phyloP scores from a whole-genome alignment of 2,113 vertebrate species.

The Ornithorhynchus anatinus region DNA sequence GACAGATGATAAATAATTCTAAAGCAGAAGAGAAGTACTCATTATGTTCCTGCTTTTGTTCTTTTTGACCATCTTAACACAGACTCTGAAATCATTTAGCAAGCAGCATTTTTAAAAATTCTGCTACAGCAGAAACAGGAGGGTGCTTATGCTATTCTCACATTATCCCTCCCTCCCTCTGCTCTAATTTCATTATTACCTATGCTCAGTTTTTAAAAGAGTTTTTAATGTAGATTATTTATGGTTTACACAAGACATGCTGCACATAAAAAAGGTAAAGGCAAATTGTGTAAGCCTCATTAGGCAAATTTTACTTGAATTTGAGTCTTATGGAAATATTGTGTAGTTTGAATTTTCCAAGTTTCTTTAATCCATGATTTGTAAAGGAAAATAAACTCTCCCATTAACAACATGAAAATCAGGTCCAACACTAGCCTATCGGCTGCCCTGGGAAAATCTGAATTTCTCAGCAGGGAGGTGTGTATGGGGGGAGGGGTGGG shows the following conservation, averaged over 20 bases:
- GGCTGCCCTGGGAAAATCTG: no score
- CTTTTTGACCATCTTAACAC: background rate
- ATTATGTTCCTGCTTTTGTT: constrained; percentile 2
- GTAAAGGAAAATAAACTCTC: constrained; percentile 26
- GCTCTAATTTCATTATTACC: constrained; percentile 22
- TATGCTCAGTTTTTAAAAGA: constrained; percentile 6
- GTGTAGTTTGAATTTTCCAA: constrained; percentile 41
- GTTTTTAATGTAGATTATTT: constrained; percentile 14
- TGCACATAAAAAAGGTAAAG: constrained; percentile 28
- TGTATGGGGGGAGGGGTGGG: no score
- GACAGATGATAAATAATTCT: constrained; percentile 44
- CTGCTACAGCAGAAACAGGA: constrained; percentile 18
- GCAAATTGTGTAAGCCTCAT: constrained; percentile 23
- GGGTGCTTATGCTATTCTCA: background rate
- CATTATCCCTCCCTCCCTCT: constrained; percentile 18
- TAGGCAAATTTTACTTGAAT: constrained; percentile 35
- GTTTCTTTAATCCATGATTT: constrained; percentile 8
- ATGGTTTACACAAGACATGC: constrained; percentile 35
- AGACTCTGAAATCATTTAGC: constrained; percentile 33
- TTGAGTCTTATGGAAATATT: constrained; percentile 44
- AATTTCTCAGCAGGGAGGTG: no score
- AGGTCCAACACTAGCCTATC: no score
- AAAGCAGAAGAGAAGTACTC: background rate
- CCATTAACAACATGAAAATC: constrained; percentile 31
- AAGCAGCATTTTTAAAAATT: constrained; percentile 41